A percentile compares a stretch with the other conserved stretches of the same genome.
Conservation (phyloP, 2,113 vertebrate genomes). For the Hypanus sabinus region DNA sequence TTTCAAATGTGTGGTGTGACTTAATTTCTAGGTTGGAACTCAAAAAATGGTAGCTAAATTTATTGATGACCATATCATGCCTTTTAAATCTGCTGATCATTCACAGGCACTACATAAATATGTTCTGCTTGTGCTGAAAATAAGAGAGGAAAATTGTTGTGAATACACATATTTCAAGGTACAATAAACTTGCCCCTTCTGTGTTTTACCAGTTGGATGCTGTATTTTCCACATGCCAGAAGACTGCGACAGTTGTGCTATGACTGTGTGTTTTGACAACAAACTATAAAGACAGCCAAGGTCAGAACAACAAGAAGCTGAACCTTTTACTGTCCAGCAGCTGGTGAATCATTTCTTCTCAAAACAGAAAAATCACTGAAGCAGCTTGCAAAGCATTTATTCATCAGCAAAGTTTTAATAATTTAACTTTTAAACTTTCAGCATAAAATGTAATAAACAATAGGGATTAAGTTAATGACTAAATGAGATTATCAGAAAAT, state of each 20-base stretch:
- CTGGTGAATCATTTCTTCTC: background rate
- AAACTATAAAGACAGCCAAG: background rate
- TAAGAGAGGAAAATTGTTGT: conserved; percentile 18
- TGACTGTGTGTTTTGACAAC: conserved; percentile 27
- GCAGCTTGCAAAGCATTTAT: conserved; percentile 27
- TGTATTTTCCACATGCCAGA: conserved; percentile 10
- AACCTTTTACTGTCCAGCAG: background rate
- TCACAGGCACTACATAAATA: background rate
- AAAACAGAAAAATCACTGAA: background rate
- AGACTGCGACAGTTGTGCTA: conserved; percentile 1
- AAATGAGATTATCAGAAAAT: background rate
- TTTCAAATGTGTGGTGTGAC: no score
- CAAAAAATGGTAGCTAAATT: background rate
- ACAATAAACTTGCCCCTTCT: conserved; percentile 18
- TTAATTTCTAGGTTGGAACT: background rate
- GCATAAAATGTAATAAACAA: conserved; percentile 2
- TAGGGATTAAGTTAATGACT: background rate
- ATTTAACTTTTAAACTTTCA: background rate
- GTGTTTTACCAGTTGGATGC: conserved; percentile 26
- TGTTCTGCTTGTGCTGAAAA: background rate
- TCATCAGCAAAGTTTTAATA: background rate
- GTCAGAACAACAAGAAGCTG: background rate
- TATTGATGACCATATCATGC: background rate
- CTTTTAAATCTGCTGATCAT: background rate
- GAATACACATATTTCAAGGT: background rate